Evolutionary conservation across 37 sponge, comb jelly and placozoan species (phyloP), one percentile per base, ranked within the genome.

Genomic region (Agelas oroides): DNA sequence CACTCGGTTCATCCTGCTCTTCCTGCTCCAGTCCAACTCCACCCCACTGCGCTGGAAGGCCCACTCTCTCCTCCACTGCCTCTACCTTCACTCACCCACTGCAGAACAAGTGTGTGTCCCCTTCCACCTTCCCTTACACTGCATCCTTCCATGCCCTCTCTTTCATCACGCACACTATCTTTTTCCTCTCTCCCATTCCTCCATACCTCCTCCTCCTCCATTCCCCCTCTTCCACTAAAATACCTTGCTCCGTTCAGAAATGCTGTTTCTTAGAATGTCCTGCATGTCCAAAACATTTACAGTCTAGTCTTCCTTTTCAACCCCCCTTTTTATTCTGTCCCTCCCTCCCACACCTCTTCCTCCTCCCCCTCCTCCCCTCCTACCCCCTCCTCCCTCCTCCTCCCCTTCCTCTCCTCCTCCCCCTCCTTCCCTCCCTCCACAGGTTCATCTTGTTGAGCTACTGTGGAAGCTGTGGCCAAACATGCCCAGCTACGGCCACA

Each of bases 381-480:
- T 69, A 1, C 36, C 0, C 53, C 34, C 27, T 28, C 1, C 34
- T 16, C 28, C 11, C 32, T 34, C 19, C 30, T 55, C 76, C 1
- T 3, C 60, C 17, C n/a, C 13, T 33, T 2, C n/a, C 14, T 25
- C 31, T 56, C 21, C 25, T 17, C 19, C 41, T 2, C 6, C 28
- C 53, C 3, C 30, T 32, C 21, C 53, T 65, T 65, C 21, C 46
- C 46, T 46, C 46, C 46, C 46, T 62, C 37, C 67, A 25, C 81
- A 88, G 82, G 82, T 72, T 16, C 62, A 62, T 20, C 77, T 96
- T 36, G 73, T 89, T 20, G 85, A 93, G 57, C 46, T 84, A 20
- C 67, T 96, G 37, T 96, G 96, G 93, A 31, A 82, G 63, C 60
- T 93, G 73, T 96, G 96, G 96, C 84, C 91, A 0, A 53, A 54